phyloP scores from a whole-genome alignment of 1,140 invertebrate species.

The Brachionus koreanus region DNA sequence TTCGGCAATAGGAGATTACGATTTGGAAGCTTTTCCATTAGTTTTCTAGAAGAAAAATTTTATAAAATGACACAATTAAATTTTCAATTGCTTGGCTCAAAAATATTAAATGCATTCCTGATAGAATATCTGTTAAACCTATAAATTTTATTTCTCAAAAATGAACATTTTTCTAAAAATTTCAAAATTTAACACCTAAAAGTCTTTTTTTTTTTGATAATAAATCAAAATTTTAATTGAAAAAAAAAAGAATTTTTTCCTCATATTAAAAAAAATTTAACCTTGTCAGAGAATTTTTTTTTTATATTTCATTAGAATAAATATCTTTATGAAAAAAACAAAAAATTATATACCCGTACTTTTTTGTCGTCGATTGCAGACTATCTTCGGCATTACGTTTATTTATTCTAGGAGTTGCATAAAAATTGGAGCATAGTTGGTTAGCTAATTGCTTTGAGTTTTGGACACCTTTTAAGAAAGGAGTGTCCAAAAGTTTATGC shows the following conservation, averaged over 20 bases:
- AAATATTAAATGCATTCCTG: background rate
- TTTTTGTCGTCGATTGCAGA: conserved; percentile 37
- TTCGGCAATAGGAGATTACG: conserved; percentile 20
- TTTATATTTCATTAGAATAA: background rate
- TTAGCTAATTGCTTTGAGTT: conserved; percentile 11
- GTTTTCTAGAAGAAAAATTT: background rate
- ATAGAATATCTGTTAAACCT: background rate
- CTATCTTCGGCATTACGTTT: conserved; percentile 38
- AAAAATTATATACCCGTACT: background rate
- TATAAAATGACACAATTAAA: background rate
- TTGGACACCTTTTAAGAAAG: background rate
- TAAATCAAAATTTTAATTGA: background rate
- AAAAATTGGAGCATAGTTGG: conserved; percentile 24
- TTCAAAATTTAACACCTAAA: too few species aligned
- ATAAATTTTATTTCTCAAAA: too few species aligned
- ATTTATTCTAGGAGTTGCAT: conserved; percentile 29
- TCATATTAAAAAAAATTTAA: too few species aligned
- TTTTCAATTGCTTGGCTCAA: background rate
- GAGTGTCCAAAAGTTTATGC: conserved; percentile 18
- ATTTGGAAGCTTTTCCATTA: conserved; percentile 30
- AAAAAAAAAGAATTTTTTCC: too few species aligned
- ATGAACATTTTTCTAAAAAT: too few species aligned
- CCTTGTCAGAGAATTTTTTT: too few species aligned
- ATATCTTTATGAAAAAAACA: background rate
- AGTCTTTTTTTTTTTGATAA: too few species aligned